Evolutionary conservation across 2,888 invertebrate species (phyloP).

Genomic region (Temnothorax ravouxi): DNA sequence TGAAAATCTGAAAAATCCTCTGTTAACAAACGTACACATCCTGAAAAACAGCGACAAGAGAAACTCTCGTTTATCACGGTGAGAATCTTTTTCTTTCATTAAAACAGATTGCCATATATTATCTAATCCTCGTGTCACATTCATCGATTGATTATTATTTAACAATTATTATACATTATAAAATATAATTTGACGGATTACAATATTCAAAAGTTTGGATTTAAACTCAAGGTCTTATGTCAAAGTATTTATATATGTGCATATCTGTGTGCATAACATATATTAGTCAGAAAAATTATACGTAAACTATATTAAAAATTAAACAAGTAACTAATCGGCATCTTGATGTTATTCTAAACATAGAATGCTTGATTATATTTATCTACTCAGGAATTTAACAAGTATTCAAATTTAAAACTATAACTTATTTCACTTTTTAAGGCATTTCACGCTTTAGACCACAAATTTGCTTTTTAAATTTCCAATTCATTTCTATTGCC

Average conservation of each 20-base stretch:
- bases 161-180: neutral
- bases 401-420: neutral
- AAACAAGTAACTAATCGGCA: neutral
- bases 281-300: neutral
- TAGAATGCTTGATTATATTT: neutral
- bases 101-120: slow-evolving; percentile 5
- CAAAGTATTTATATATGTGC: neutral
- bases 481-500: neutral
- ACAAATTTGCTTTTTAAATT: slow-evolving; percentile 24
- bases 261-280: neutral
- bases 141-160: slow-evolving; percentile 2
- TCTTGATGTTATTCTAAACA: neutral
- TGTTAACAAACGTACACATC: neutral
- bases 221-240: neutral
- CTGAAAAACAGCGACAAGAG: neutral
- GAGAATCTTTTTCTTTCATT: neutral
- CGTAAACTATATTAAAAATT: neutral
- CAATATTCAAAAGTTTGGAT: neutral
- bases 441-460: neutral
- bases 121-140: slow-evolving; percentile 51
- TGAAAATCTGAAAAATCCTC: slow-evolving; percentile 13
- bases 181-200: neutral
- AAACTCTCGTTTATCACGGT: neutral
- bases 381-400: neutral
- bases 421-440: neutral